Evolutionary conservation across 2,113 vertebrate genomes (phyloP).

Genomic region (Antennarius striatus): DNA sequence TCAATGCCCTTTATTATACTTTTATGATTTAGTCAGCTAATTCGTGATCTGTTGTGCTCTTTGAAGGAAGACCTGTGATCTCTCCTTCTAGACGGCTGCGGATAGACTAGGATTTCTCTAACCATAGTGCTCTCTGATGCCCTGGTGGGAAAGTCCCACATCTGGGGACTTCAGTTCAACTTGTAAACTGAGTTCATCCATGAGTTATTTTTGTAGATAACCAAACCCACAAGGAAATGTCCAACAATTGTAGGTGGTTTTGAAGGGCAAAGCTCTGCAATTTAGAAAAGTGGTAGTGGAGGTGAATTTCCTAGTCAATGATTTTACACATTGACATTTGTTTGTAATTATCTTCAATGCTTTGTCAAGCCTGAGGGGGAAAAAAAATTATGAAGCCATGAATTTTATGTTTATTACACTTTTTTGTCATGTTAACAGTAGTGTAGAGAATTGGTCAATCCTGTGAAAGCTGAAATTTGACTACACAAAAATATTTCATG

Average conservation of each 20-base stretch:
- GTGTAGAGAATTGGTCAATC: no score
- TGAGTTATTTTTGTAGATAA: conserved; percentile 11
- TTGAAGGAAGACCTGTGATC: conserved; percentile 7
- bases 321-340: background rate
- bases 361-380: no score
- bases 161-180: conserved; percentile 10
- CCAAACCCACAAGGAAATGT: background rate
- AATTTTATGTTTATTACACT: no score
- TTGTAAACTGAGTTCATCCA: conserved; percentile 25
- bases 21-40: background rate
- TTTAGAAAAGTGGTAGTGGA: background rate
- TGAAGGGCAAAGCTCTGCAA: background rate
- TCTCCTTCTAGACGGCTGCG: background rate
- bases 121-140: conserved; percentile 2
- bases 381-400: no score
- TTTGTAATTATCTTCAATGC: background rate
- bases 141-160: conserved; percentile 18
- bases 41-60: conserved; percentile 14
- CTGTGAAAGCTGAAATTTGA: no score
- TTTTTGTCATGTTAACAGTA: no score
- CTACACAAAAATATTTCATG: no score
- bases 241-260: conserved; percentile 19
- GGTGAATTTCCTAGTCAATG: background rate
- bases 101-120: background rate
- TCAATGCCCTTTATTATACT: no score